phyloP scores from a whole-genome alignment of 2,888 invertebrate genomes.

The Platypus cylindrus region DNA sequence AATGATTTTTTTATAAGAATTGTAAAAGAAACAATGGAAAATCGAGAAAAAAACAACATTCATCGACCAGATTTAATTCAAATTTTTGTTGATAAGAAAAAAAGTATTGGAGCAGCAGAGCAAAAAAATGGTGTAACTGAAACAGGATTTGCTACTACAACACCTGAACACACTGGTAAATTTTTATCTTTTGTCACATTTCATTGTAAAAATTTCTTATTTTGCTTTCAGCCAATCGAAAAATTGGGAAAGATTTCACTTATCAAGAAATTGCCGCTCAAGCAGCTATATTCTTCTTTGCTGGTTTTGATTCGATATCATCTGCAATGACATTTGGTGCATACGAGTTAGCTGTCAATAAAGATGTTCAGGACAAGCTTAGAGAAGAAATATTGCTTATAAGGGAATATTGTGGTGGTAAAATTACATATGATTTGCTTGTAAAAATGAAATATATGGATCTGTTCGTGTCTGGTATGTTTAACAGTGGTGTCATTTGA shows the following conservation, averaged over 20 bases:
- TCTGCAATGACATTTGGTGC: conserved; percentile 39
- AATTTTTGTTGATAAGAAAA: conserved; percentile 37
- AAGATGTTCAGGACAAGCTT: conserved; percentile 43
- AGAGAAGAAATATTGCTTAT: conserved; percentile 40
- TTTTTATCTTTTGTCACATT: neutral
- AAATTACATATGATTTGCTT: conserved; percentile 34
- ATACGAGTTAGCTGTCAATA: conserved; percentile 45
- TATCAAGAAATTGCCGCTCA: conserved; percentile 44
- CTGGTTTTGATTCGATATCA: conserved; percentile 40
- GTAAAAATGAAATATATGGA: conserved; percentile 41
- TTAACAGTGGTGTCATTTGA: neutral
- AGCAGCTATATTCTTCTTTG: conserved; percentile 40
- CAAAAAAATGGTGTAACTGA: conserved; percentile 14
- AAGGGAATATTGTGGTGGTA: conserved; percentile 20
- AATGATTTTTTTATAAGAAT: conserved; percentile 20
- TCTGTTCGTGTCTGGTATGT: conserved; percentile 32
- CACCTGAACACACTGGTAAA: conserved; percentile 18
- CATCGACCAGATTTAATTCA: conserved; percentile 46
- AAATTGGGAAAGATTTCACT: conserved; percentile 15
- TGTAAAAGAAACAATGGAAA: conserved; percentile 33
- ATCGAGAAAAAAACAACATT: conserved; percentile 36
- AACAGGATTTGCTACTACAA: conserved; percentile 19
- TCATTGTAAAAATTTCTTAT: neutral
- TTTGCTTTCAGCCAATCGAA: conserved; percentile 10
- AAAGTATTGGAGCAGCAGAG: conserved; percentile 15